phyloP scores from a whole-genome alignment of 2,888 invertebrate genomes.

The Lycaena phlaeas region DNA sequence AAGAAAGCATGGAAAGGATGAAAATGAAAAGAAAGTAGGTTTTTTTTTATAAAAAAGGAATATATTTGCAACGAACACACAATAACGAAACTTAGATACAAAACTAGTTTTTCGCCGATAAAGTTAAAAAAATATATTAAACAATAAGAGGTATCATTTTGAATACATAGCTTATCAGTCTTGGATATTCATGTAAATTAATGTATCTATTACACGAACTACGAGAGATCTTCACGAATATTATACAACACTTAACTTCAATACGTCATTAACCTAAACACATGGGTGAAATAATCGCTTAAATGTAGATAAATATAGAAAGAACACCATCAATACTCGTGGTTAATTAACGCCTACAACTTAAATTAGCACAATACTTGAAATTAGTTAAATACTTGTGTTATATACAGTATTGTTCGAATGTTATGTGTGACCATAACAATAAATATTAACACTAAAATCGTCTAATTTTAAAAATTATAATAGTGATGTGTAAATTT shows the following conservation, averaged over 20 bases:
- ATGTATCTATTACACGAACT: slow-evolving; percentile 37
- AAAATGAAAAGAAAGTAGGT: slow-evolving; percentile 69
- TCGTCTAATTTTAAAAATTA: neutral
- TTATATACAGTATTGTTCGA: slow-evolving; percentile 3
- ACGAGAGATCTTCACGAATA: slow-evolving; percentile 22
- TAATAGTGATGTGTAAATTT: neutral
- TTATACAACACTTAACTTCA: neutral
- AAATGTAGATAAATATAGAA: neutral
- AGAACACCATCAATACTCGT: slow-evolving; percentile 3
- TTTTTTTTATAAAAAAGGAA: slow-evolving; percentile 53
- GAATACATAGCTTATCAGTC: slow-evolving; percentile 21
- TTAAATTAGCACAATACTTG: slow-evolving; percentile 3
- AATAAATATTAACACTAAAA: slow-evolving; percentile 5
- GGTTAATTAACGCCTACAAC: neutral
- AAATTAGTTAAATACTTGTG: neutral
- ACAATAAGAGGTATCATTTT: slow-evolving; percentile 19
- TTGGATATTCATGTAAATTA: slow-evolving; percentile 31
- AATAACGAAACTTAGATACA: slow-evolving; percentile 62
- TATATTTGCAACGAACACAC: slow-evolving; percentile 73
- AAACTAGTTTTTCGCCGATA: slow-evolving; percentile 36
- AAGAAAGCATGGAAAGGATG: slow-evolving; percentile 67
- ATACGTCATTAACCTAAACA: neutral
- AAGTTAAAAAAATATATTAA: slow-evolving; percentile 46
- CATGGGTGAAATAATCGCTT: neutral
- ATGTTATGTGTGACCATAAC: neutral